phyloP scores from a whole-genome alignment of 2,888 invertebrate genomes.

The Rhamphomyia laevipes region DNA sequence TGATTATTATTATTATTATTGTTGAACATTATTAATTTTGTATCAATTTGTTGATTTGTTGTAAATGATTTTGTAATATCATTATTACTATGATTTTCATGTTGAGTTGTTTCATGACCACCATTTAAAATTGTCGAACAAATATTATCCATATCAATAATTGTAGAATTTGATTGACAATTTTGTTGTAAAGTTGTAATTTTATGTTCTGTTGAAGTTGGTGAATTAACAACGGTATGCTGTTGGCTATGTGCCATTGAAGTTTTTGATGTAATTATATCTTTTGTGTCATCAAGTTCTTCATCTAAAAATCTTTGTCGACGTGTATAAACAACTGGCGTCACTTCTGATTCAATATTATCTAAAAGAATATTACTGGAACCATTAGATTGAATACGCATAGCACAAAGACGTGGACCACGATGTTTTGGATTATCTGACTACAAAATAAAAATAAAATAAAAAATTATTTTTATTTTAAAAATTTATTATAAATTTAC shows the following conservation, averaged over 20 bases:
- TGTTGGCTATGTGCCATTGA: constrained; percentile 12
- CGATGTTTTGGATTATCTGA: constrained; percentile 37
- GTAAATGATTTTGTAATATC: background rate
- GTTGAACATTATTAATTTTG: background rate
- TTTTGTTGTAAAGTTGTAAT: background rate
- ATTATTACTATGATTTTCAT: background rate
- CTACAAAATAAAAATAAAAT: constrained; percentile 17
- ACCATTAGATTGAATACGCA: constrained; percentile 65
- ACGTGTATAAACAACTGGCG: constrained; percentile 60
- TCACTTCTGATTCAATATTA: constrained; percentile 56
- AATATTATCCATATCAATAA: background rate
- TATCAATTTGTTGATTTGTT: background rate
- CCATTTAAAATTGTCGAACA: background rate
- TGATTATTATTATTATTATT: background rate
- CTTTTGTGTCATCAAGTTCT: constrained; percentile 35
- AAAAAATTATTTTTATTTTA: background rate
- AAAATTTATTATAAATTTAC: constrained; percentile 17
- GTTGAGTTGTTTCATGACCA: background rate
- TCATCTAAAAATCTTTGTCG: constrained; percentile 39
- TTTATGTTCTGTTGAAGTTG: background rate
- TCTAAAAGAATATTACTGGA: constrained; percentile 70
- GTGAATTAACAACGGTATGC: no score
- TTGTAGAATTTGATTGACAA: background rate
- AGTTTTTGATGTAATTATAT: constrained; percentile 33
- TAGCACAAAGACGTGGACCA: constrained; percentile 64